Evolutionary conservation across 2,797 vertebrate genomes (phyloP).

Genomic region (Silurus lanzhouensis): DNA sequence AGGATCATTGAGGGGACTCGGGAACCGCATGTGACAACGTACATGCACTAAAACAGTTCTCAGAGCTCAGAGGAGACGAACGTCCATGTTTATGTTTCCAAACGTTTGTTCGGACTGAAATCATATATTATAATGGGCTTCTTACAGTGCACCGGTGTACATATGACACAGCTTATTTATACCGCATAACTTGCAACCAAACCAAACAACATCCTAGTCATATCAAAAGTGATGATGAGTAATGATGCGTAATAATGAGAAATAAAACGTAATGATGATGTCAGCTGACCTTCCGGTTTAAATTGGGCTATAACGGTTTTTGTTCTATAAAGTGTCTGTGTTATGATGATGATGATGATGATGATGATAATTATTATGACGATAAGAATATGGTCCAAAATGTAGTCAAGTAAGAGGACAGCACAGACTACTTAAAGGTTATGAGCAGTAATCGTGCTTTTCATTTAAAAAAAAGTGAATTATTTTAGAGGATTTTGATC

Average conservation of each 20-base stretch:
- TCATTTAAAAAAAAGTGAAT: no score
- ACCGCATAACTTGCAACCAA: not conserved
- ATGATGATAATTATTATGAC: no score
- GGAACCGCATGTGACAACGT: not conserved
- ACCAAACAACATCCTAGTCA: not conserved
- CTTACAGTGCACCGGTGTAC: not conserved
- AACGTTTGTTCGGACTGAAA: not conserved
- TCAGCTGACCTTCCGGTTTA: not conserved
- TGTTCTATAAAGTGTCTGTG: no score
- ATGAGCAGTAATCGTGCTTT: no score
- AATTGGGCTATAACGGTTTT: not conserved
- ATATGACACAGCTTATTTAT: not conserved
- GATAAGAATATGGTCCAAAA: not conserved
- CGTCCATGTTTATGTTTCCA: not conserved
- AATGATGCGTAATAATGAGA: not conserved
- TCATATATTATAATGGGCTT: not conserved
- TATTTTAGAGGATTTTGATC: no score
- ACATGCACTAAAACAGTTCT: not conserved
- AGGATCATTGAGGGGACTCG: not conserved
- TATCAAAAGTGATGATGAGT: not conserved
- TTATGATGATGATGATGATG: no score
- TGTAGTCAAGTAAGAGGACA: not conserved
- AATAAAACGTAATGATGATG: slow-evolving; percentile 1
- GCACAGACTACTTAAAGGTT: no score
- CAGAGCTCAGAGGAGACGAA: not conserved